Evolutionary conservation across 2,888 invertebrate species (phyloP), one percentile per base, ranked within the genome.

Genomic region (Dynastes hyllus): DNA sequence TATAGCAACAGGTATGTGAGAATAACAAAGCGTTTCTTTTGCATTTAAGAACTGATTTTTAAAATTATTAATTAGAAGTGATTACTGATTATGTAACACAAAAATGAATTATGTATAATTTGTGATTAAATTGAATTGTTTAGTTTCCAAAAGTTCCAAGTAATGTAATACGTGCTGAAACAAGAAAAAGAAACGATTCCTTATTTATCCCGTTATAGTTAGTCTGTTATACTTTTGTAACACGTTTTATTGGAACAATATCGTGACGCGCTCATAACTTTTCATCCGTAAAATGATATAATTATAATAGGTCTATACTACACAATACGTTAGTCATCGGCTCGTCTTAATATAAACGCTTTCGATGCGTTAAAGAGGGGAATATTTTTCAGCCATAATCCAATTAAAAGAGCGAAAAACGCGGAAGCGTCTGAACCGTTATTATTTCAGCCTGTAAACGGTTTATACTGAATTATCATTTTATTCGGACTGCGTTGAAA

Each of bases 1-100:
- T 58, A 75, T 75, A 75, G 73, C 73, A 75, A 75, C 73, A 75
- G 73, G 73, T 75, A 75, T 61, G 73, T 58, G 55, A 58, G 27
- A 63, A 29, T 32, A 29, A 13, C 8, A 61, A 27, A 61, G 22
- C 1, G 11, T 27, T 61, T 11, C 0, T 13, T 63, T 29, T 29
- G 0, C 1, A 27, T n/a, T 58, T 63, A 63, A 22, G 63, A 63
- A 63, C 1, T 11, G 22, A 22, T 16, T 22, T 58, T 22, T 58
- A 5, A 22, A 58, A 22, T 58, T 16, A 1, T n/a, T n/a, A 58
- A 22, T 58, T 16, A 8, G 22, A 58, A 53, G 13, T 5, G 3
- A 5, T 53, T 53, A 58, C 22, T 5, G 16, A 58, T 58, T 58
- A 58, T 58, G 55, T 58, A 58, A 58, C 5, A 22, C 16, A 27